Evolutionary conservation across 2,797 vertebrate species (phyloP).

Genomic region (Alouatta caraya): DNA sequence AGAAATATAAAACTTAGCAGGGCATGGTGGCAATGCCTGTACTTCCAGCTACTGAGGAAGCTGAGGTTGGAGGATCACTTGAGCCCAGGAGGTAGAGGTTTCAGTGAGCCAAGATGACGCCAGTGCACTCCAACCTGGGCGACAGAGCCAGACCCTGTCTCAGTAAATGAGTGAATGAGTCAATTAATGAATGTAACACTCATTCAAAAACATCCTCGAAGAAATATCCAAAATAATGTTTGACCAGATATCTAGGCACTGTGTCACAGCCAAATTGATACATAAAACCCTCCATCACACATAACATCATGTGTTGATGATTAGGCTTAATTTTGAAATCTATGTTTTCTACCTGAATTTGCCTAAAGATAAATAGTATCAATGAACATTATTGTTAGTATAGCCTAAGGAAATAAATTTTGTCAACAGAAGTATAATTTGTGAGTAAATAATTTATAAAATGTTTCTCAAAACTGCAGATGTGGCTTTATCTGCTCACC

Average conservation of each 20-base stretch:
- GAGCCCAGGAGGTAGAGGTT: neutral
- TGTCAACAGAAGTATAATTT: neutral
- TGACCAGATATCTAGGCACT: neutral
- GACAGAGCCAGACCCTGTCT: neutral
- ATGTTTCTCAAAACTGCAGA: constrained; percentile 26
- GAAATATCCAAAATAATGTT: neutral
- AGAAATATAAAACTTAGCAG: neutral
- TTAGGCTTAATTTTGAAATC: neutral
- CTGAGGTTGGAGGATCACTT: neutral
- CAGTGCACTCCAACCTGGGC: neutral
- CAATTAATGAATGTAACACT: neutral
- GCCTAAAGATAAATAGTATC: neutral
- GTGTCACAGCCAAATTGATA: neutral
- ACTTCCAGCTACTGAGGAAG: neutral
- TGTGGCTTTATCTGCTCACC: neutral
- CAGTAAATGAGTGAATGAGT: neutral
- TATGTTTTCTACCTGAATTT: neutral
- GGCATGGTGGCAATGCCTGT: neutral
- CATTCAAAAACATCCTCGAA: neutral
- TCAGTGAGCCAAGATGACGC: neutral
- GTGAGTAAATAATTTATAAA: neutral
- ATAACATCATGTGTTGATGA: neutral
- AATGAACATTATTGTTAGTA: neutral
- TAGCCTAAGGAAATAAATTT: neutral
- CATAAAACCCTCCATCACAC: neutral